phyloP scores from a whole-genome alignment of 64 coral and sea anemone genomes.

The Anthopleura sola region DNA sequence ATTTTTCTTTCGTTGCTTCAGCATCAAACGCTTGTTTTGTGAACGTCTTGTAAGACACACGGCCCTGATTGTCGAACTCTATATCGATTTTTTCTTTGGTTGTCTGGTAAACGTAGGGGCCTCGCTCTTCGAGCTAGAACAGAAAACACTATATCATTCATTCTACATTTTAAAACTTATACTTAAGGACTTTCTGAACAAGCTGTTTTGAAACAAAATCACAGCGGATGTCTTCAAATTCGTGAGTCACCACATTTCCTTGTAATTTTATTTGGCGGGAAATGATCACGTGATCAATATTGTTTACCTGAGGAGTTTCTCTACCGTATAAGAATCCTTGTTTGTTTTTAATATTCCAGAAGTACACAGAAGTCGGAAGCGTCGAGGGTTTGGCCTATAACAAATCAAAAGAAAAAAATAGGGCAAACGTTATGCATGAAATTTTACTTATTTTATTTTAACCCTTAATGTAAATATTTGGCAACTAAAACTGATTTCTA shows the following conservation, averaged over 20 bases:
- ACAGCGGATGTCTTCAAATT: too few species aligned
- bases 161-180: background rate
- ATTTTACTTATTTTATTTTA: too few species aligned
- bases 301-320: slow-evolving; percentile 40
- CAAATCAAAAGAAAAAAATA: background rate
- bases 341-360: slow-evolving; percentile 73
- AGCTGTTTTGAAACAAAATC: background rate
- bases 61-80: slow-evolving; percentile 15
- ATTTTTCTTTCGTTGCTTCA: slow-evolving; percentile 28
- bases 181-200: background rate
- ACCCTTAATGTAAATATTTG: too few species aligned
- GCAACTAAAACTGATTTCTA: too few species aligned
- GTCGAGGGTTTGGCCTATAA: background rate
- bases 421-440: too few species aligned
- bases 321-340: slow-evolving; percentile 42
- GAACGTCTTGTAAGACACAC: slow-evolving; percentile 29
- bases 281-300: background rate
- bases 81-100: slow-evolving; percentile 33
- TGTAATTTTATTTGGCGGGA: background rate
- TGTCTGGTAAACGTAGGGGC: slow-evolving; percentile 58
- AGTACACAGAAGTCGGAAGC: background rate
- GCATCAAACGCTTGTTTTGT: slow-evolving; percentile 34
- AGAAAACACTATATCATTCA: background rate
- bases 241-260: background rate
- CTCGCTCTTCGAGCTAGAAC: slow-evolving; percentile 48